Percentiles rank a stretch among this genome's conserved stretches.
Evolutionary conservation across 2,797 vertebrate species (phyloP).

Genomic region (Schizopygopsis malacanthus): DNA sequence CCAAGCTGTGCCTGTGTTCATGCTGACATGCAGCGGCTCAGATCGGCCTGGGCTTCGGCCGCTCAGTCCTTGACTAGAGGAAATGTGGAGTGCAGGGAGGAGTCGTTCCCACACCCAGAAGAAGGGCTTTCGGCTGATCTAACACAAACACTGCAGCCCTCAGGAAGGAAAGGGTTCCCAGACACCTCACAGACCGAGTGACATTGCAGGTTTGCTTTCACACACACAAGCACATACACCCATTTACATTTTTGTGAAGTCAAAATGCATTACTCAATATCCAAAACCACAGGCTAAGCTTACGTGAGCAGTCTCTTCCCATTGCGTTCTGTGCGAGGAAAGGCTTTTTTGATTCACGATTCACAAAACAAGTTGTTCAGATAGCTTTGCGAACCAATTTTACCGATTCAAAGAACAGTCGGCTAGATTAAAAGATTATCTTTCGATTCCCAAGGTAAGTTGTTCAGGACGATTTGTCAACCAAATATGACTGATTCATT

Average conservation of each 20-base stretch:
- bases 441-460: no score
- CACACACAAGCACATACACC: background rate
- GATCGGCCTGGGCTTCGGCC: background rate
- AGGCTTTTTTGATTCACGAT: no score
- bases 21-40: background rate
- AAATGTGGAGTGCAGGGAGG: slow-evolving; percentile 71
- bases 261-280: no score
- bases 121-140: slow-evolving; percentile 68
- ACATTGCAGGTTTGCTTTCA: background rate
- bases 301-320: no score
- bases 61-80: slow-evolving; percentile 65
- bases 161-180: slow-evolving; percentile 78
- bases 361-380: no score
- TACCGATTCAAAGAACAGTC: no score
- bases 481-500: no score
- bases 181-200: slow-evolving; percentile 65
- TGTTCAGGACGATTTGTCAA: no score
- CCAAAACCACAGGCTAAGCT: no score
- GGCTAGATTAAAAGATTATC: no score
- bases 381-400: no score
- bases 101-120: slow-evolving; percentile 78
- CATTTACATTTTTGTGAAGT: background rate
- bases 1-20: background rate
- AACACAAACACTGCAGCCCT: slow-evolving; percentile 74
- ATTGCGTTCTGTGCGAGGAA: no score